Evolutionary conservation across 2,113 vertebrate species (phyloP), one percentile per base, ranked within the genome.

Genomic region (Pseudopodoces humilis): DNA sequence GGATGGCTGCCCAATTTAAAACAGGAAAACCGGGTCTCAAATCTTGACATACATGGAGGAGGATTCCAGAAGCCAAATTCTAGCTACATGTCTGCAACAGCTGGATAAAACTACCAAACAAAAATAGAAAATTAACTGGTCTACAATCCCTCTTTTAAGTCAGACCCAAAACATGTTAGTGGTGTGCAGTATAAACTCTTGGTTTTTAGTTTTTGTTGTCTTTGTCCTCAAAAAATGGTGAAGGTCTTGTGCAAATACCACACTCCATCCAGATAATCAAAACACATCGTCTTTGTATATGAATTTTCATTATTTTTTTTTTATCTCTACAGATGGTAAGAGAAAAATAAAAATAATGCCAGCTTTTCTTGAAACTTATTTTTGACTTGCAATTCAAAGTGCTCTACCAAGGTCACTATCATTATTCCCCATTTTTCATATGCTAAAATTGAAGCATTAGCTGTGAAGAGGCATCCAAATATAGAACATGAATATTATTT

Each of bases 11-110:
- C 85, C 79, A 95, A 83, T 68, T 67, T 92, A 80, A 92, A 94
- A 88, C 44, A 70, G 64, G 71, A 93, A 95, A 96, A 85, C 88
- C 79, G 70, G 79, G 75, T 92, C 92, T 88, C 85, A 88, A 56
- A 86, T 92, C 56, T 90, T 92, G 75, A 95, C 52, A 64, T 86
- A 80, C 44, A 30, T 95, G 23, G 64, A 89, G 22, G 43, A 80
- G 33, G 39, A 92, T 15, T 88, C 18, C 68, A 88, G 68, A 93
- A 93, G 72, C 76, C 83, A 74, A 93, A 92, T 78, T 80, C 39
- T 88, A 83, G 30, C 43, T 90, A 74, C 22, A 65, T 43, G 28
- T 67, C 70, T 74, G 35, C 41, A 78, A 91, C 49, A 80, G 50
- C 39, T 92, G 70, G 60, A 80, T 83, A 65, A 85, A 94, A 65